Percentiles rank a stretch among this genome's conserved stretches.
Conservation (phyloP, 2,113 vertebrate genomes). For the Myiopsitta monachus region DNA sequence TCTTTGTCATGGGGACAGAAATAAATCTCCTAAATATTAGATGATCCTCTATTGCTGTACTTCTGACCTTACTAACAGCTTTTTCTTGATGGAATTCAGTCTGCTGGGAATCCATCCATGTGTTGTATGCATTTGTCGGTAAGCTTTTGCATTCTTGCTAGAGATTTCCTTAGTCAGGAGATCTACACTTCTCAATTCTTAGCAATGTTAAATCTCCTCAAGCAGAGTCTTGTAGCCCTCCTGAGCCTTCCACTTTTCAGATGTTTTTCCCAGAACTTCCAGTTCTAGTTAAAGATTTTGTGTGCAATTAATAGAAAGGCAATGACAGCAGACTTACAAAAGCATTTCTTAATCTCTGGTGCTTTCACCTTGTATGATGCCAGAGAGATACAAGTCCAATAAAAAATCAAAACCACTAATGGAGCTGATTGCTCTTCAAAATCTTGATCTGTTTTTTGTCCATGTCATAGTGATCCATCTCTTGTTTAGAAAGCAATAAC, state of each 20-base stretch:
- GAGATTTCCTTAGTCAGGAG: not conserved
- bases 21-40: not conserved
- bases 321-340: not conserved
- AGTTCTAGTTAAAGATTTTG: not conserved
- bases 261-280: not conserved
- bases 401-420: not conserved
- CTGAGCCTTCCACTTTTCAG: not conserved
- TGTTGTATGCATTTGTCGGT: not conserved
- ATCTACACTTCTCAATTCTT: not conserved
- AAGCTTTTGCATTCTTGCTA: not conserved
- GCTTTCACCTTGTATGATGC: not conserved
- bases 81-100: not conserved
- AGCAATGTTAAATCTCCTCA: not conserved
- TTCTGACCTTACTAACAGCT: not conserved
- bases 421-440: not conserved
- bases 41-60: not conserved
- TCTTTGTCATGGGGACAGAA: not conserved
- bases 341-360: not conserved
- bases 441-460: conserved; percentile 1
- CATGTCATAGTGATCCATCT: not conserved
- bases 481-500: conserved; percentile 33
- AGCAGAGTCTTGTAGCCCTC: not conserved
- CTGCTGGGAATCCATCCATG: rapidly evolving
- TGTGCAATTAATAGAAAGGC: not conserved
- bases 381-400: not conserved